A percentile compares a stretch with the other conserved stretches of the same genome.
These are phyloP conservation scores for Teleopsis dalmanni DNA, from an alignment of 1,140 invertebrate species.

Conservation along the genomic window DNA sequence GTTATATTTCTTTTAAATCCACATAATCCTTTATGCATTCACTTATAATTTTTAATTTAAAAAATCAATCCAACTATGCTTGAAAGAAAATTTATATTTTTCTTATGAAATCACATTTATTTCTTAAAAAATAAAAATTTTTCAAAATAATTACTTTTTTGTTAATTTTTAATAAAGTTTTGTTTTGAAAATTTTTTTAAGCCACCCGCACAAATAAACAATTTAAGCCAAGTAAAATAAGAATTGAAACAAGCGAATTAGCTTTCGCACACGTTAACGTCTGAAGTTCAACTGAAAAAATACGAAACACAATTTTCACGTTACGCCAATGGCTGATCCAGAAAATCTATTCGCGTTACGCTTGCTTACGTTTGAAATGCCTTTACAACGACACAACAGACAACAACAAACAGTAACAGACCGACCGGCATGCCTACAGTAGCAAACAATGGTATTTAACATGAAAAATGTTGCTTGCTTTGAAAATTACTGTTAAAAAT, in stretches of 20 bases:
- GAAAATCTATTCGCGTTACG: neutral
- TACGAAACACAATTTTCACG: constrained; percentile 12
- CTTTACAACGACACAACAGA: neutral
- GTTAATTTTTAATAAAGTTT: neutral
- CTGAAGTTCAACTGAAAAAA: constrained; percentile 15
- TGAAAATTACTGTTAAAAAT: too few species aligned
- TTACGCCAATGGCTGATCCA: constrained; percentile 1
- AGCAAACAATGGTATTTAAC: too few species aligned
- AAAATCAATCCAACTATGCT: too few species aligned
- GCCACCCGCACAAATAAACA: constrained; percentile 10
- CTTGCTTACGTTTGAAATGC: too few species aligned
- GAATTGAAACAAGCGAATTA: constrained; percentile 3
- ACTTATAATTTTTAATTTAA: too few species aligned
- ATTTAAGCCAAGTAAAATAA: neutral
- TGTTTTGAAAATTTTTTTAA: neutral
- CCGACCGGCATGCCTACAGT: too few species aligned
- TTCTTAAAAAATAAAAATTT: neutral
- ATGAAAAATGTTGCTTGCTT: too few species aligned
- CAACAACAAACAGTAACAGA: neutral
- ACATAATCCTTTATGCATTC: too few species aligned
- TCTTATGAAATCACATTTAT: neutral
- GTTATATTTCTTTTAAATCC: too few species aligned
- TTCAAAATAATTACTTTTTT: neutral
- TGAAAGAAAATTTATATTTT: neutral
- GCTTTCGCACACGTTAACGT: constrained; percentile 16